A percentile compares a stretch with the other conserved stretches of the same genome.
Conservation (phyloP, 1,140 invertebrate species). For the Orchesella cincta region DNA sequence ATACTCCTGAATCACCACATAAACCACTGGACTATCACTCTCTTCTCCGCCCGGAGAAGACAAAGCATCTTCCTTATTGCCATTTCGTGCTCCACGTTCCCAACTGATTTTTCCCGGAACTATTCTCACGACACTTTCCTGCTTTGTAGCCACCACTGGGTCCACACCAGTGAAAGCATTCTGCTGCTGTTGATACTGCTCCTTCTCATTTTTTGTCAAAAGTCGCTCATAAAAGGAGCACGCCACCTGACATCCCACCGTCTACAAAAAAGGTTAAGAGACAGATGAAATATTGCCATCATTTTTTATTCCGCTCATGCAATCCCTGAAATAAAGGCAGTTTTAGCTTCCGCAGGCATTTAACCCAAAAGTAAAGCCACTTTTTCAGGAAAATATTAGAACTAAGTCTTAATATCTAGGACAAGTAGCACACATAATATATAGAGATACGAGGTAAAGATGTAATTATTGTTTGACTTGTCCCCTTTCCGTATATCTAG, state of each 20-base stretch:
- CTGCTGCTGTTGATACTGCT: not conserved
- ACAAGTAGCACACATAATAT: too few relatives aligned
- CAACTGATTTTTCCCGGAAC: conserved; percentile 34
- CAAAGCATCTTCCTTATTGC: not conserved
- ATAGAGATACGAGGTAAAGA: too few relatives aligned
- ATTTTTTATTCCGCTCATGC: not conserved
- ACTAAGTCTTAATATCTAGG: too few relatives aligned
- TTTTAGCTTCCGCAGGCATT: too few relatives aligned
- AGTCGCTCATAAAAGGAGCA: conserved; percentile 68
- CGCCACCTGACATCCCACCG: conserved; percentile 68
- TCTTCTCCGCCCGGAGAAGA: not conserved
- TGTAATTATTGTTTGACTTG: too few relatives aligned
- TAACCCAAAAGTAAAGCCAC: too few relatives aligned
- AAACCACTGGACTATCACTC: conserved; percentile 66
- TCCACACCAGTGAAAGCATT: conserved; percentile 59
- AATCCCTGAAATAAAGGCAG: not conserved
- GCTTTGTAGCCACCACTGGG: conserved; percentile 68
- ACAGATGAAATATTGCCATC: not conserved
- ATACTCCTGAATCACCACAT: conserved; percentile 66
- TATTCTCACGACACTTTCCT: conserved; percentile 65
- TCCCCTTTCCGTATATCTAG: too few relatives aligned
- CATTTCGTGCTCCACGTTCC: conserved; percentile 9
- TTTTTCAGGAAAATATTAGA: too few relatives aligned
- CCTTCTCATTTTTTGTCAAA: conserved; percentile 48
- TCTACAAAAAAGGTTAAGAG: conserved; percentile 60